phyloP scores from a whole-genome alignment of 1,140 invertebrate species.

The Diorhabda elongata region DNA sequence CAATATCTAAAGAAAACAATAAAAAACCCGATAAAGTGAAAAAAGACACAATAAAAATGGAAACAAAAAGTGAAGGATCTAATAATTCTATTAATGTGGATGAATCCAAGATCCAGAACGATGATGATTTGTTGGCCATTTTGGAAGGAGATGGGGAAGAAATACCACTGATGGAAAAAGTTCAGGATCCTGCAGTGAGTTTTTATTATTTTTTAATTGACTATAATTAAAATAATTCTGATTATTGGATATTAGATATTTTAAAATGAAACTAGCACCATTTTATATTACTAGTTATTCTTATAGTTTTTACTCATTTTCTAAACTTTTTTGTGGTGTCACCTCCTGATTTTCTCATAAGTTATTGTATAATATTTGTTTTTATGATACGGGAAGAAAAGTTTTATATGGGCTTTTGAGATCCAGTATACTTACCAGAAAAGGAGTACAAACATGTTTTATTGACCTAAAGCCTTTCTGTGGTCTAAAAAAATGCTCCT shows the following conservation, averaged over 20 bases:
- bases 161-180: constrained; percentile 13
- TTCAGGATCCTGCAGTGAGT: neutral
- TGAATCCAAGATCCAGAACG: constrained; percentile 17
- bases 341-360: too few relatives aligned
- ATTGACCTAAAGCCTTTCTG: neutral
- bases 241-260: too few relatives aligned
- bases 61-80: neutral
- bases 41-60: neutral
- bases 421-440: too few relatives aligned
- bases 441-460: neutral
- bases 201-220: neutral
- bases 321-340: too few relatives aligned
- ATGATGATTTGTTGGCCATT: constrained; percentile 42
- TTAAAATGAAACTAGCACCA: too few relatives aligned
- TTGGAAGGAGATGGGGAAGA: constrained; percentile 40
- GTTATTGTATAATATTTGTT: too few relatives aligned
- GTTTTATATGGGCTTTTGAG: too few relatives aligned
- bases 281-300: too few relatives aligned
- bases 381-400: too few relatives aligned
- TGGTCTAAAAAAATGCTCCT: too few relatives aligned
- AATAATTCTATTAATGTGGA: constrained; percentile 5
- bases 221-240: neutral
- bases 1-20: neutral
- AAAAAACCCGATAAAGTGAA: neutral
- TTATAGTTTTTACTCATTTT: too few relatives aligned